Percentiles rank a stretch among this genome's conserved stretches.
phyloP scores from a whole-genome alignment of 1,140 invertebrate genomes.

The Ctenoplectra terminalis region DNA sequence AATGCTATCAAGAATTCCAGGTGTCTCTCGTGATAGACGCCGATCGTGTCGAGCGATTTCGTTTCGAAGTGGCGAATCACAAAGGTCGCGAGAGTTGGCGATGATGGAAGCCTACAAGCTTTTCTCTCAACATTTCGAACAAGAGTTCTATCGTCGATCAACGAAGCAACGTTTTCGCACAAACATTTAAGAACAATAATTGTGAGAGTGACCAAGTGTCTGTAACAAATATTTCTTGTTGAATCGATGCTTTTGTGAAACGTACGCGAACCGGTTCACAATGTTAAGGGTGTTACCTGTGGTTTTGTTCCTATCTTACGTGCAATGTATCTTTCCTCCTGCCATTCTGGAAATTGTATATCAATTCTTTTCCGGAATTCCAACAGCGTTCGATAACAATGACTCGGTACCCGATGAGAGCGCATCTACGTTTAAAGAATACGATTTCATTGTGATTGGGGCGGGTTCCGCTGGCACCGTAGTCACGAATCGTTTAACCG shows the following conservation, averaged over 20 bases:
- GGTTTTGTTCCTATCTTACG: slow-evolving; percentile 7
- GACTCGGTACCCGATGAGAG: slow-evolving; percentile 16
- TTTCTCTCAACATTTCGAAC: neutral
- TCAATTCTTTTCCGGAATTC: slow-evolving; percentile 41
- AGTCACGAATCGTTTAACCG: slow-evolving; percentile 84
- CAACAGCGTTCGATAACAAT: neutral
- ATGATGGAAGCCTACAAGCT: neutral
- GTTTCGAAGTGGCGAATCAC: neutral
- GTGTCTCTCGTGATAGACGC: neutral
- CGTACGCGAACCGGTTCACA: neutral
- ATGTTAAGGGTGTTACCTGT: slow-evolving; percentile 19
- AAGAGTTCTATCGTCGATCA: neutral
- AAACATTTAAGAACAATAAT: neutral
- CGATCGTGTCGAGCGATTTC: slow-evolving; percentile 11
- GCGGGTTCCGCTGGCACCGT: slow-evolving; percentile 83
- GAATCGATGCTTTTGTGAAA: neutral
- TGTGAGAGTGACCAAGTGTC: neutral
- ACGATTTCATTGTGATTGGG: slow-evolving; percentile 83
- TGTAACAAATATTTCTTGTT: neutral
- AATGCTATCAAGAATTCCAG: neutral
- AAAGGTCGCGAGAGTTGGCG: neutral
- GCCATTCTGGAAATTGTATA: slow-evolving; percentile 38
- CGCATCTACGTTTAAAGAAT: slow-evolving; percentile 22
- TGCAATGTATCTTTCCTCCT: slow-evolving; percentile 15
- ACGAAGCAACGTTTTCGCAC: neutral